These are phyloP conservation scores for Oegoconia quadripuncta DNA, from an alignment of 2,888 invertebrate genomes.

Conservation along the genomic window DNA sequence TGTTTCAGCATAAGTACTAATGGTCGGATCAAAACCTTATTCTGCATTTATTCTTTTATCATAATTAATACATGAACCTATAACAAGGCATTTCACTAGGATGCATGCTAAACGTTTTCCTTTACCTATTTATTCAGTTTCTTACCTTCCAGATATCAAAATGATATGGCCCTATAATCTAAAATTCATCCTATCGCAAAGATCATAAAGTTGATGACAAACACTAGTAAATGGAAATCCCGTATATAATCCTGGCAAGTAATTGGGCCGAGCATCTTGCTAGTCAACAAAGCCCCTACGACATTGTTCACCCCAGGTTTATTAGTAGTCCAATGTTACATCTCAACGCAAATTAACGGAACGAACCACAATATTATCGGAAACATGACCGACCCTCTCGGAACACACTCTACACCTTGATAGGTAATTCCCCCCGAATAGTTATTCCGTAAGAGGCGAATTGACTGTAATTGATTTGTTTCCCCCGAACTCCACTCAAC, in stretches of 20 bases:
- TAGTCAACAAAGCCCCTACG: conserved; percentile 42
- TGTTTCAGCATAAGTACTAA: no score
- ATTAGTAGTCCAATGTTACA: conserved; percentile 49
- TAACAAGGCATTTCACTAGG: no score
- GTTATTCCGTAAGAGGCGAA: conserved; percentile 43
- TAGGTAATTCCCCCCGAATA: conserved; percentile 50
- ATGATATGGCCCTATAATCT: conserved; percentile 8
- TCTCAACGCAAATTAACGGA: conserved; percentile 57
- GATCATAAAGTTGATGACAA: conserved; percentile 33
- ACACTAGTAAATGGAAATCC: conserved; percentile 45
- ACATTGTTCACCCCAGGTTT: conserved; percentile 52
- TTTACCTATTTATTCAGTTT: no score
- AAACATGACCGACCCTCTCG: conserved; percentile 38
- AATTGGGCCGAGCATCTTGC: conserved; percentile 52
- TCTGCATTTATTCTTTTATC: no score
- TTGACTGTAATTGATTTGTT: conserved; percentile 61
- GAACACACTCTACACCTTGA: conserved; percentile 38
- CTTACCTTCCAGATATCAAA: no score
- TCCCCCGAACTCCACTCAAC: conserved; percentile 29
- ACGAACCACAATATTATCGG: conserved; percentile 47
- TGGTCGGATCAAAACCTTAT: no score
- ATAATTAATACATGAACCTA: no score
- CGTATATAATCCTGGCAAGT: conserved; percentile 48
- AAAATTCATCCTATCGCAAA: conserved; percentile 8
- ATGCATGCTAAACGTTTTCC: no score